These are phyloP conservation scores for Drosophila neocordata DNA, from an alignment of 1,140 invertebrate species.

Conservation along the genomic window DNA sequence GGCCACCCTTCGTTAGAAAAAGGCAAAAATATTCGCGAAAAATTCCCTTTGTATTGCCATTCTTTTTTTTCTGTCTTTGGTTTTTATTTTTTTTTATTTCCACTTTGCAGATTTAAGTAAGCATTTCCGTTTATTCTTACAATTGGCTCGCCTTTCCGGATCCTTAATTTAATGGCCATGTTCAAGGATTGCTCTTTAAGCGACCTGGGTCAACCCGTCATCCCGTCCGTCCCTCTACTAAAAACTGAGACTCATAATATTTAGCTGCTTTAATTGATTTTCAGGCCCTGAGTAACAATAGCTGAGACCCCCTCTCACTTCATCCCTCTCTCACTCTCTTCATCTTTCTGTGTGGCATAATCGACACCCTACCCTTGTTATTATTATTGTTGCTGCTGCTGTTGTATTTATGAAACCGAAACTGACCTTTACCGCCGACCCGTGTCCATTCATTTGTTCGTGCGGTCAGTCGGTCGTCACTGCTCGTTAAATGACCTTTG, in stretches of 20 bases:
- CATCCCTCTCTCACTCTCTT: conserved; percentile 24
- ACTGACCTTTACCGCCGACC: conserved; percentile 72
- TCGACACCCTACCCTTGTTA: conserved; percentile 53
- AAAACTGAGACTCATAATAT: conserved; percentile 24
- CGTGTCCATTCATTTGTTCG: conserved; percentile 67
- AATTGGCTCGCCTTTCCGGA: conserved; percentile 65
- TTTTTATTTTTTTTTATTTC: conserved; percentile 24
- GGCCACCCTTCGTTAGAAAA: conserved; percentile 8
- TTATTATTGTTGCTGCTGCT: conserved; percentile 41
- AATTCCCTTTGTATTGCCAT: conserved; percentile 17
- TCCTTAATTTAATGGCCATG: conserved; percentile 73
- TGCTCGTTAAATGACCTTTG: conserved; percentile 77
- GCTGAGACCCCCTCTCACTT: conserved; percentile 30
- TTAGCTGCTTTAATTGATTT: conserved; percentile 72
- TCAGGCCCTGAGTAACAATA: conserved; percentile 41
- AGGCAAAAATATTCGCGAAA: conserved; percentile 1
- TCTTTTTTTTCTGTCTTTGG: conserved; percentile 13
- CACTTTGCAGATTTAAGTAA: conserved; percentile 25
- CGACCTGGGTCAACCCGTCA: conserved; percentile 59
- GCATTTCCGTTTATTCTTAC: conserved; percentile 53
- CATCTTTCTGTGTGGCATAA: conserved; percentile 23
- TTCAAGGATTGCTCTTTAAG: conserved; percentile 34
- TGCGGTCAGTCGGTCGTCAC: conserved; percentile 71
- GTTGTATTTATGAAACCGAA: conserved; percentile 50
- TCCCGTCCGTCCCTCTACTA: neutral